phyloP scores from a whole-genome alignment of 2,113 vertebrate species.

The Corythornis vintsioides region DNA sequence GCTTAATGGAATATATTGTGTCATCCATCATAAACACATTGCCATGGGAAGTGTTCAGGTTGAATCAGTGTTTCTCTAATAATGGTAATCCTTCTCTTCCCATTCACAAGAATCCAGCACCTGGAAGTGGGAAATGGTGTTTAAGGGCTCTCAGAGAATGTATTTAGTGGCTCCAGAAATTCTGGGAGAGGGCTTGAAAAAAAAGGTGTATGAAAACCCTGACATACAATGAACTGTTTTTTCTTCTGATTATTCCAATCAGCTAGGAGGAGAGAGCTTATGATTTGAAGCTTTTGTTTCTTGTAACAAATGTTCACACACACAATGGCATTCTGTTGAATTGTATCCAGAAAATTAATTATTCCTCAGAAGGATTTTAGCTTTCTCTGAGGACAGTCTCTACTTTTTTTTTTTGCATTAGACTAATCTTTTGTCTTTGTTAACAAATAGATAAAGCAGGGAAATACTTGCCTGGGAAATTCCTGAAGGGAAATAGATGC shows the following conservation, averaged over 20 bases:
- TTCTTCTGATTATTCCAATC: not conserved
- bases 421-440: slow-evolving; percentile 30
- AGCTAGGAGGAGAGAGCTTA: not conserved
- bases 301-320: slow-evolving; percentile 17
- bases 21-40: not conserved
- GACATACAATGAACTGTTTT: not conserved
- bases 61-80: not conserved
- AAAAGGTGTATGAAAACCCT: not conserved
- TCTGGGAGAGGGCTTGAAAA: not conserved
- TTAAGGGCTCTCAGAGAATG: not conserved
- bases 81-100: not conserved
- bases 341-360: slow-evolving; percentile 48
- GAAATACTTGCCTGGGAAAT: slow-evolving; percentile 51
- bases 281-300: not conserved
- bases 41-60: not conserved
- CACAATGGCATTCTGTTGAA: slow-evolving; percentile 6
- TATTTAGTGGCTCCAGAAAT: not conserved
- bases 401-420: not conserved
- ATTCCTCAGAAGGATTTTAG: slow-evolving; percentile 37
- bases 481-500: slow-evolving; percentile 14
- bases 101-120: not conserved
- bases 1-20: not conserved
- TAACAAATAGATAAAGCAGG: slow-evolving; percentile 31
- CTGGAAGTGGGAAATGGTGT: not conserved
- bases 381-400: slow-evolving; percentile 6